These are phyloP conservation scores for Limonius californicus DNA, from an alignment of 1,140 invertebrate species.

Conservation along the genomic window DNA sequence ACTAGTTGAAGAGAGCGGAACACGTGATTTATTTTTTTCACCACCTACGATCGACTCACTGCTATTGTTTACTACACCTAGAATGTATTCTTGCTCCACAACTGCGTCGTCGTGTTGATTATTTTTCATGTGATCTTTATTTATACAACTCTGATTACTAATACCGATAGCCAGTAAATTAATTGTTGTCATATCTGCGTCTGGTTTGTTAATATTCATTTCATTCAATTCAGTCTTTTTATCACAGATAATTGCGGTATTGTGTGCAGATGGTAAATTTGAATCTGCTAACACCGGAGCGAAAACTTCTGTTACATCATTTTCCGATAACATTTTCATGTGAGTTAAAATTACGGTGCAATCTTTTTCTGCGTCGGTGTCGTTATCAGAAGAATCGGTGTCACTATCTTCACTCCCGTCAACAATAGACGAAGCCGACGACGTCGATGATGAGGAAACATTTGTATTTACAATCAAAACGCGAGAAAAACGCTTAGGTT, in stretches of 20 bases:
- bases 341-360: slow-evolving; percentile 40
- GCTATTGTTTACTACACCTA: background rate
- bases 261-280: background rate
- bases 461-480: slow-evolving; percentile 72
- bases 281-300: background rate
- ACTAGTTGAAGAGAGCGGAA: background rate
- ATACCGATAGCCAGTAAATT: background rate
- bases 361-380: slow-evolving; percentile 52
- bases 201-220: background rate
- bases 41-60: too few relatives aligned
- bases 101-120: background rate
- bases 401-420: slow-evolving; percentile 51
- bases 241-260: background rate
- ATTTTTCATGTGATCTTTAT: background rate
- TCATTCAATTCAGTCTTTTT: slow-evolving; percentile 1
- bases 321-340: slow-evolving; percentile 36
- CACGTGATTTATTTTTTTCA: too few relatives aligned
- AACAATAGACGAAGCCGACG: slow-evolving; percentile 40
- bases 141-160: background rate
- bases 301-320: slow-evolving; percentile 18
- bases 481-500: slow-evolving; percentile 63
- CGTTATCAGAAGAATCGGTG: slow-evolving; percentile 54
- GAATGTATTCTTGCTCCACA: background rate
- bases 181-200: background rate
- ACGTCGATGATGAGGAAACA: slow-evolving; percentile 54